Conservation (phyloP, 2,113 vertebrate genomes). For the Hypomesus transpacificus region DNA sequence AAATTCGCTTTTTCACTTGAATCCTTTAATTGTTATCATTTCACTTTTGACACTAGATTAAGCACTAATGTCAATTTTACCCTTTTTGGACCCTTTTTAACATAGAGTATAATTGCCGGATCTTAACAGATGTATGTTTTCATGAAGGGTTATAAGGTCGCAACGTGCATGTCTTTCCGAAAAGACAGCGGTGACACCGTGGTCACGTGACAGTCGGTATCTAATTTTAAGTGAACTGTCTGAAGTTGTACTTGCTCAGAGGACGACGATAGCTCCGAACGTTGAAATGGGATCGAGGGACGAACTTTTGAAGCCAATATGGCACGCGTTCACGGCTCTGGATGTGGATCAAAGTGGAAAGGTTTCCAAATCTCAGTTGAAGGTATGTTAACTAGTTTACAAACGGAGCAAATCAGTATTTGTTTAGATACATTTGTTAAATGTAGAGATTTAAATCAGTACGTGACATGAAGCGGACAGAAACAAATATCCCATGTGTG, state of each 20-base stretch:
- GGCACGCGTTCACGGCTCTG: constrained; percentile 93
- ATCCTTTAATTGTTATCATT: background rate
- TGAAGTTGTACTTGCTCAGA: background rate
- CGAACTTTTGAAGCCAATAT: constrained; percentile 88
- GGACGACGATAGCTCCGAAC: background rate
- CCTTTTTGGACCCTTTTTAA: too few relatives aligned
- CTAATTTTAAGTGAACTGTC: background rate
- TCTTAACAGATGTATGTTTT: too few relatives aligned
- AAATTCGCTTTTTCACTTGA: background rate
- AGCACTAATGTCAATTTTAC: too few relatives aligned
- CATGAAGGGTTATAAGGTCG: too few relatives aligned
- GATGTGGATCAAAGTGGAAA: constrained; percentile 91
- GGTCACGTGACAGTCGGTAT: background rate
- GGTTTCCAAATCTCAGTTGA: constrained; percentile 94
- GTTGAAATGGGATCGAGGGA: constrained; percentile 76
- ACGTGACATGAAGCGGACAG: too few relatives aligned
- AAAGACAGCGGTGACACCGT: too few relatives aligned
- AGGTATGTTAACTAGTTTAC: constrained; percentile 70
- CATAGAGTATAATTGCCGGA: too few relatives aligned
- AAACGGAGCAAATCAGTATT: background rate
- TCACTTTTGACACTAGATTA: too few relatives aligned
- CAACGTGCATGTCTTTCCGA: too few relatives aligned
- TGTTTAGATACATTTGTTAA: background rate
- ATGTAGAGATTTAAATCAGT: background rate
- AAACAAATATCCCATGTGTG: too few relatives aligned